Evolutionary conservation across 1,140 invertebrate genomes (phyloP).

Genomic region (Psix sp.): DNA sequence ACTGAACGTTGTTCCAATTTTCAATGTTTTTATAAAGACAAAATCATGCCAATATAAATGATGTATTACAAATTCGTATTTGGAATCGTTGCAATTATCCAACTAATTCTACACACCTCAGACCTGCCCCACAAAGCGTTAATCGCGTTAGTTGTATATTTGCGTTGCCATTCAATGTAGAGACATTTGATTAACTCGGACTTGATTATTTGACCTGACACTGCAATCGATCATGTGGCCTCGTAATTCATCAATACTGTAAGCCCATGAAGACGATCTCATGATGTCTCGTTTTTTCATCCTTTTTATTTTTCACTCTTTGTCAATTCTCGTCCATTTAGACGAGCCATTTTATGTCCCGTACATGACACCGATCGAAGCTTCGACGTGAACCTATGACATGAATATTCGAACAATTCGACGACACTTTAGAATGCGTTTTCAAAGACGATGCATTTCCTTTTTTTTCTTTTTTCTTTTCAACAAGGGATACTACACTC

Average conservation of each 20-base stretch:
- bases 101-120: slow-evolving; percentile 22
- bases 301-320: slow-evolving; percentile 24
- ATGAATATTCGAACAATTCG: slow-evolving; percentile 32
- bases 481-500: too few species aligned
- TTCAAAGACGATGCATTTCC: slow-evolving; percentile 35
- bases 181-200: slow-evolving; percentile 18
- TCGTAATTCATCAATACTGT: slow-evolving; percentile 24
- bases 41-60: too few species aligned
- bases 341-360: slow-evolving; percentile 17
- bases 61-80: too few species aligned
- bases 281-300: slow-evolving; percentile 6
- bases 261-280: slow-evolving; percentile 13
- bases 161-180: slow-evolving; percentile 22
- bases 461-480: too few species aligned
- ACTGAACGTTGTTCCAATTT: too few species aligned
- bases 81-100: background rate
- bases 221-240: slow-evolving; percentile 29
- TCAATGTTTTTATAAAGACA: background rate
- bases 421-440: slow-evolving; percentile 20
- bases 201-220: slow-evolving; percentile 37
- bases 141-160: slow-evolving; percentile 36
- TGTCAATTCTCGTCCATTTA: slow-evolving; percentile 26
- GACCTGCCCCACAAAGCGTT: slow-evolving; percentile 17
- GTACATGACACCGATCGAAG: slow-evolving; percentile 28
- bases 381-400: slow-evolving; percentile 42